Conservation (phyloP, 2,113 vertebrate species). For the Chroicocephalus ridibundus region DNA sequence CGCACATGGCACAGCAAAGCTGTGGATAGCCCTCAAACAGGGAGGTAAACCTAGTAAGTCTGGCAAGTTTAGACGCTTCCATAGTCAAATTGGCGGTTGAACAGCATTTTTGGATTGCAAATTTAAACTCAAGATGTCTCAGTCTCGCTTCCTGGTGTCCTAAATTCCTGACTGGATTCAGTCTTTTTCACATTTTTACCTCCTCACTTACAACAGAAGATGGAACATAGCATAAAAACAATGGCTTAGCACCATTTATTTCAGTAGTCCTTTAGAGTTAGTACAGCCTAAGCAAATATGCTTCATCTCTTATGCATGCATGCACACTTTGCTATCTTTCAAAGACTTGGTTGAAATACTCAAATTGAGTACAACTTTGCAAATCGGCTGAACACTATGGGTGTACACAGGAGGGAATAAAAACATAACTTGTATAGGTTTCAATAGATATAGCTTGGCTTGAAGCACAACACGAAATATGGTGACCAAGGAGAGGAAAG, state of each 20-base stretch:
- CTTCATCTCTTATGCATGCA: not conserved
- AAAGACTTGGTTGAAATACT: not conserved
- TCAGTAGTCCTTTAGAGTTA: not conserved
- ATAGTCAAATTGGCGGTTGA: not conserved
- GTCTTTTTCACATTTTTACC: not conserved
- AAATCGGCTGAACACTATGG: not conserved
- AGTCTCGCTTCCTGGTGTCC: not conserved
- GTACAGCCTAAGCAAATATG: not conserved
- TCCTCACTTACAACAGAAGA: not conserved
- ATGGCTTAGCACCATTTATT: not conserved
- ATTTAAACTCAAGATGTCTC: not conserved
- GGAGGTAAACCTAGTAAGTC: not conserved
- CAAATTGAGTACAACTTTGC: not conserved
- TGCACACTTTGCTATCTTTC: not conserved
- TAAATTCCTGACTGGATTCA: not conserved
- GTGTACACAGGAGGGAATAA: not conserved
- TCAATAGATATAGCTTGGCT: not conserved
- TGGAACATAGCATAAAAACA: not conserved
- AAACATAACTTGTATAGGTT: not conserved
- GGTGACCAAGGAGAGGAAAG: not conserved
- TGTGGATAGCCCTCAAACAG: not conserved
- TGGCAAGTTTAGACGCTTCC: not conserved
- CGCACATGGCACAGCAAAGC: not conserved
- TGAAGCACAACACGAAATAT: not conserved
- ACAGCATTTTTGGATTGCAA: not conserved